A percentile compares a stretch with the other conserved stretches of the same genome.
Evolutionary conservation across 2,113 vertebrate species (phyloP).

Genomic region (Labeo catla): DNA sequence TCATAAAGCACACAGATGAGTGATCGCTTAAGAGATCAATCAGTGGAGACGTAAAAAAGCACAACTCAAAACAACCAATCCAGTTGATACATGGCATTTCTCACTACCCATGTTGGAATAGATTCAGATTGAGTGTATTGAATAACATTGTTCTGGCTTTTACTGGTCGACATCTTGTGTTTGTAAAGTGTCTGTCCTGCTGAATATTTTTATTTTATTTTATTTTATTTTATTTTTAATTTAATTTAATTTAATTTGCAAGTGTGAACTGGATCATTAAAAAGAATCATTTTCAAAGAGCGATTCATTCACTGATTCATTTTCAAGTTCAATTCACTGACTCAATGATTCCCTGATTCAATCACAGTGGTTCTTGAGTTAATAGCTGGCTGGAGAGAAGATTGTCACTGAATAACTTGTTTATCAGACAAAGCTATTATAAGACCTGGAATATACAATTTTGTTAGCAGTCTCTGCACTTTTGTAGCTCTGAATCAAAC

Average conservation of each 20-base stretch:
- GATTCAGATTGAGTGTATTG: slow-evolving; percentile 8
- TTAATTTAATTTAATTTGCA: no score
- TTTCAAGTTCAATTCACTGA: no score
- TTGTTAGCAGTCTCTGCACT: background rate
- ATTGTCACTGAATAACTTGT: background rate
- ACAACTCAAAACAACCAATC: background rate
- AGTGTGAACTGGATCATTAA: background rate
- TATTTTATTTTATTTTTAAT: no score
- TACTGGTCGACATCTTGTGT: background rate
- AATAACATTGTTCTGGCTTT: background rate
- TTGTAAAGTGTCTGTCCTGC: background rate
- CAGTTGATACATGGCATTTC: background rate
- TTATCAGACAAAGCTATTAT: background rate
- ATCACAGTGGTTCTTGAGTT: background rate
- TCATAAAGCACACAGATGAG: slow-evolving; percentile 34
- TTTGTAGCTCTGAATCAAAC: background rate
- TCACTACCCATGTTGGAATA: background rate
- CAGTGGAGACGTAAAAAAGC: background rate
- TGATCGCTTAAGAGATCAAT: slow-evolving; percentile 14
- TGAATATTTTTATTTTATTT: no score
- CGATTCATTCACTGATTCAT: background rate
- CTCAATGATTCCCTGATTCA: background rate
- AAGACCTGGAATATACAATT: background rate
- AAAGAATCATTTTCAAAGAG: background rate
- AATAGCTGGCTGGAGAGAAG: background rate